Conservation (phyloP, 2,113 vertebrate species). For the Martes martes region DNA sequence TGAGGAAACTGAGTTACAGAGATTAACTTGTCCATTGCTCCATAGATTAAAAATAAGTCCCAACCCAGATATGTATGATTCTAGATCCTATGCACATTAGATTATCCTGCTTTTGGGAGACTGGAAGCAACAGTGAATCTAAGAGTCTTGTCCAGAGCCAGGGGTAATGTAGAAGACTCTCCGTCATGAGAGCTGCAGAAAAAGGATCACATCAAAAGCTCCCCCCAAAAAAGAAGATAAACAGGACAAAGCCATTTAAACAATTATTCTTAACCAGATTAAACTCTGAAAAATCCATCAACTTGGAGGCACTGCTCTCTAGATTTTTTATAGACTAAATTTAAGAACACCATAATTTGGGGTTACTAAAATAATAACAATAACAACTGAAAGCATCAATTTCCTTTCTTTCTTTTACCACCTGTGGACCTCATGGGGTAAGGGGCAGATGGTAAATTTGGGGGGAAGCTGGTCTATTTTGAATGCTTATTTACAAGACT, state of each 20-base stretch:
- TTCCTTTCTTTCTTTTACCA: constrained; percentile 62
- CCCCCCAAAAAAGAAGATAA: not conserved
- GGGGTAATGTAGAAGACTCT: not conserved
- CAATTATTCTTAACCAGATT: not conserved
- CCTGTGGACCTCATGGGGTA: constrained; percentile 69
- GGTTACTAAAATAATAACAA: constrained; percentile 33
- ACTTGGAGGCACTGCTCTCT: not conserved
- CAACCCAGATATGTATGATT: not conserved
- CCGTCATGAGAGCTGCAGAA: not conserved
- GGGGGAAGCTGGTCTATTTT: constrained; percentile 64
- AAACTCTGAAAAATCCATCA: not conserved
- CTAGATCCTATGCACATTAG: not conserved
- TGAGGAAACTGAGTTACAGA: not conserved
- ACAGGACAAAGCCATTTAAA: not conserved
- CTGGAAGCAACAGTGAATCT: not conserved
- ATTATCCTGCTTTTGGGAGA: not conserved
- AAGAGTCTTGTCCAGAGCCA: not conserved
- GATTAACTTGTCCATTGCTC: not conserved
- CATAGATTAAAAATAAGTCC: not conserved
- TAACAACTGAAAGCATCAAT: constrained; percentile 27
- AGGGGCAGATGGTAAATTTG: constrained; percentile 73
- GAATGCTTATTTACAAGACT: constrained; percentile 70
- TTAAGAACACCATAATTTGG: constrained; percentile 11
- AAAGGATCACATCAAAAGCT: not conserved
- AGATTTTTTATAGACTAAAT: constrained; percentile 16